A percentile compares a stretch with the other conserved stretches of the same genome.
These are phyloP conservation scores for Argopecten irradians DNA, from an alignment of 1,140 invertebrate species.

Conservation along the genomic window DNA sequence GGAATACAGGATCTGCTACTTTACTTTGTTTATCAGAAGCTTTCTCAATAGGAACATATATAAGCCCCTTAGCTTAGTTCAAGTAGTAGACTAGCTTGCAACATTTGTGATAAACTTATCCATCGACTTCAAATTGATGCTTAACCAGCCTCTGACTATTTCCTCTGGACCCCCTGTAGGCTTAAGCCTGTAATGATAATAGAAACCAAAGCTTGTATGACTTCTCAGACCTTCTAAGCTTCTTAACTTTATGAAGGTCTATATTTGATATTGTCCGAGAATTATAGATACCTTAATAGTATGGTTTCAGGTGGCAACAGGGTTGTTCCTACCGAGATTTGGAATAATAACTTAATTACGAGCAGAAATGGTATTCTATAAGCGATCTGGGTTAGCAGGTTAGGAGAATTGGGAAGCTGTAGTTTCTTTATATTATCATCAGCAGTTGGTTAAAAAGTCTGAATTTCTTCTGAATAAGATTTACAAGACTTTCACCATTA, in stretches of 20 bases:
- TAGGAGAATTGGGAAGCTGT: not conserved
- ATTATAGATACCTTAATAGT: too few relatives aligned
- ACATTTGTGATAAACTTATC: not conserved
- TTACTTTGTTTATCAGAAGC: not conserved
- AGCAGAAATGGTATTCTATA: not conserved
- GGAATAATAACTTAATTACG: not conserved
- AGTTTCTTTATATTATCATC: too few relatives aligned
- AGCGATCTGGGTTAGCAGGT: not conserved
- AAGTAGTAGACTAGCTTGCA: not conserved
- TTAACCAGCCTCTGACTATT: not conserved
- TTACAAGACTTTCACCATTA: too few relatives aligned
- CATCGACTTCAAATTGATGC: not conserved
- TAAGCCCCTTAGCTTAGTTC: not conserved
- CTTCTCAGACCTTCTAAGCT: not conserved
- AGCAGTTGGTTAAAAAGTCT: too few relatives aligned
- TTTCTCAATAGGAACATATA: not conserved
- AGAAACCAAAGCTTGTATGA: not conserved
- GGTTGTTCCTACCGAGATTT: not conserved
- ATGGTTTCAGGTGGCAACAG: not conserved
- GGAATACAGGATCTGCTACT: not conserved
- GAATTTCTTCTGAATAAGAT: too few relatives aligned
- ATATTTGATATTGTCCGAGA: too few relatives aligned
- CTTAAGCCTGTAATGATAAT: not conserved
- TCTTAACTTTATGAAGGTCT: not conserved
- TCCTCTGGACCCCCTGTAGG: not conserved